phyloP scores from a whole-genome alignment of 2,113 vertebrate species.

The Todiramphus saurophagus region DNA sequence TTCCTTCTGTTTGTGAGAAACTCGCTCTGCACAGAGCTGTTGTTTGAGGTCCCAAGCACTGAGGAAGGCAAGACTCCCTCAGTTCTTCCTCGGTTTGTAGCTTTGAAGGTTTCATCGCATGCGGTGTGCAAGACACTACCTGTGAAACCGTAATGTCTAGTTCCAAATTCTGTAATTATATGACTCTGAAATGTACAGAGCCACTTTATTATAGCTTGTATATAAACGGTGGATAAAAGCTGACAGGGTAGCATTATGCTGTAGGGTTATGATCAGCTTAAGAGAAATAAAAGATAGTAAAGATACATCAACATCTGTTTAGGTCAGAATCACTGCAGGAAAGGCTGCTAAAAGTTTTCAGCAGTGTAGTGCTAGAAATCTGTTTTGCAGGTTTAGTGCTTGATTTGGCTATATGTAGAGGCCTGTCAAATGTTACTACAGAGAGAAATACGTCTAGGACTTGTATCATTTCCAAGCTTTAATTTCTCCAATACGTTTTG shows the following conservation, averaged over 20 bases:
- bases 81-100: neutral
- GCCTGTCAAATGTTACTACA: constrained; percentile 42
- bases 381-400: constrained; percentile 35
- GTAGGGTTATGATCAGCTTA: neutral
- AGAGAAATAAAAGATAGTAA: constrained; percentile 37
- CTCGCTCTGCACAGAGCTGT: neutral
- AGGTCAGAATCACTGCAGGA: neutral
- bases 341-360: neutral
- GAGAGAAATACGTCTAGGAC: constrained; percentile 22
- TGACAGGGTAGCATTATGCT: neutral
- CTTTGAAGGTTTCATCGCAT: neutral
- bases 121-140: neutral
- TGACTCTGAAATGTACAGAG: constrained; percentile 1
- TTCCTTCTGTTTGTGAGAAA: neutral
- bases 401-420: neutral
- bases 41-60: neutral
- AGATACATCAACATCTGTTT: constrained; percentile 43
- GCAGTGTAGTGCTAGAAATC: neutral
- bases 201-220: neutral
- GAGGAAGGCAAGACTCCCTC: neutral
- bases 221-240: neutral
- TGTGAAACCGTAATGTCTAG: neutral
- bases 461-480: constrained; percentile 46
- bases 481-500: constrained; percentile 54
- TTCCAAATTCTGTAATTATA: neutral